Base-by-base conservation (phyloP, 2,888 invertebrate species). In the Cheilosia variabilis region DNA sequence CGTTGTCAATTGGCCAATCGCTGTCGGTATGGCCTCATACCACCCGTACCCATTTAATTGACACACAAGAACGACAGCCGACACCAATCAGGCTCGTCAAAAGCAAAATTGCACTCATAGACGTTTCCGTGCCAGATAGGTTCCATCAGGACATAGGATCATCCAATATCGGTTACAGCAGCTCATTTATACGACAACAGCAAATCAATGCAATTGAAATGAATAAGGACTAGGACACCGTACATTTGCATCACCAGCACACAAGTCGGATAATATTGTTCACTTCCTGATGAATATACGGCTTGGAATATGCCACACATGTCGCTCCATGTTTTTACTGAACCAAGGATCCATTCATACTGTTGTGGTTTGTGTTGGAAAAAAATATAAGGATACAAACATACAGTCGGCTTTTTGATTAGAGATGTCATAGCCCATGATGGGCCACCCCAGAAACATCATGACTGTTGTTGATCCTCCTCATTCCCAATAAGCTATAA, bases 351-450 rank as follows among this genome's bases (percentile, higher is more conserved):
- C 52, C 37, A 57, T 37, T 69, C 62, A 43, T 31, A 9, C n/a
- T 9, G 27, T 17, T 24, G 24, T 24, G 15, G 24, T 62, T n/a
- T 19, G 13, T 4, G 10, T 4, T 1, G 2, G 37, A 22, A 15
- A 27, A 31, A 31, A 43, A 24, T 19, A 13, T 15, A 58, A 24
- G 34, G n/a, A 50, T 52, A 37, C 45, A 73, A 53, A 17, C 62
- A 4, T 45, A 45, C 2, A 58, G 60, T 62, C 55, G 50, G 75
- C 55, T 62, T 50, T 68, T 63, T 80, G 75, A 75, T 80, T 62
- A 75, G 60, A 80, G 19, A 75, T 75, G 75, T 75, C 80, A 80
- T 68, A 68, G 50, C 55, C 53, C 55, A 34, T 75, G 68, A 75
- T 68, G 75, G 62, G 55, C 41, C 15, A 62, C 7, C 52, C 27